Evolutionary conservation across 2,888 invertebrate species (phyloP).

Genomic region (Philhelius pedissequus): DNA sequence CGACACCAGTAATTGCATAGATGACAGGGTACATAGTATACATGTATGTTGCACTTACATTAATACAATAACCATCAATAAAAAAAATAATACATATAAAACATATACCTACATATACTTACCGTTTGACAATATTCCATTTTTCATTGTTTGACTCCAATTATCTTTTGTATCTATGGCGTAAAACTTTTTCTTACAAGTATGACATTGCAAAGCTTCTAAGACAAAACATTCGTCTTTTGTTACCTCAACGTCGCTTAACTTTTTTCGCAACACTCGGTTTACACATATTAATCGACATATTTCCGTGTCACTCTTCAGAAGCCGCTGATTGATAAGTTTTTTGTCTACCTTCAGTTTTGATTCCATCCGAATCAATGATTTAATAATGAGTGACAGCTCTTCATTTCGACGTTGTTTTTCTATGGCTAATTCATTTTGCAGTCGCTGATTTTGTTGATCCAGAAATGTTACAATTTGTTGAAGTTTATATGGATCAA

Average conservation of each 20-base stretch:
- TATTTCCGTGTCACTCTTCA: slow-evolving; percentile 77
- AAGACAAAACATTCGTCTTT: slow-evolving; percentile 74
- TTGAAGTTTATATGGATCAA: slow-evolving; percentile 74
- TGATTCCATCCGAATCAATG: slow-evolving; percentile 77
- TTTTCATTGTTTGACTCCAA: slow-evolving; percentile 74
- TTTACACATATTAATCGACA: slow-evolving; percentile 75
- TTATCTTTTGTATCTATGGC: slow-evolving; percentile 75
- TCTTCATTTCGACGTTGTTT: slow-evolving; percentile 77
- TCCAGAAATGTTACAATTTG: slow-evolving; percentile 76
- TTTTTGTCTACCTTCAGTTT: slow-evolving; percentile 78
- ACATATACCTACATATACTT: too few species aligned
- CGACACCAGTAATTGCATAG: too few species aligned
- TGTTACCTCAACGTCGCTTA: slow-evolving; percentile 42
- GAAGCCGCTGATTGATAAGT: slow-evolving; percentile 75
- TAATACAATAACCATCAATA: too few species aligned
- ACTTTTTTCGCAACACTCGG: slow-evolving; percentile 74
- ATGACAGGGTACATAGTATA: too few species aligned
- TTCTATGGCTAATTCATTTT: slow-evolving; percentile 77
- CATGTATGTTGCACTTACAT: too few species aligned
- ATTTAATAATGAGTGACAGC: slow-evolving; percentile 77
- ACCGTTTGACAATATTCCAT: slow-evolving; percentile 74
- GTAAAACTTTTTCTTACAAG: slow-evolving; percentile 78
- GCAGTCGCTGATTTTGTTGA: slow-evolving; percentile 76
- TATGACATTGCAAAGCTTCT: slow-evolving; percentile 77
- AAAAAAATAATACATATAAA: too few species aligned